Percentiles rank a stretch among this genome's conserved stretches.
Evolutionary conservation across 2,888 invertebrate genomes (phyloP).

Genomic region (Synergus laeviventris): DNA sequence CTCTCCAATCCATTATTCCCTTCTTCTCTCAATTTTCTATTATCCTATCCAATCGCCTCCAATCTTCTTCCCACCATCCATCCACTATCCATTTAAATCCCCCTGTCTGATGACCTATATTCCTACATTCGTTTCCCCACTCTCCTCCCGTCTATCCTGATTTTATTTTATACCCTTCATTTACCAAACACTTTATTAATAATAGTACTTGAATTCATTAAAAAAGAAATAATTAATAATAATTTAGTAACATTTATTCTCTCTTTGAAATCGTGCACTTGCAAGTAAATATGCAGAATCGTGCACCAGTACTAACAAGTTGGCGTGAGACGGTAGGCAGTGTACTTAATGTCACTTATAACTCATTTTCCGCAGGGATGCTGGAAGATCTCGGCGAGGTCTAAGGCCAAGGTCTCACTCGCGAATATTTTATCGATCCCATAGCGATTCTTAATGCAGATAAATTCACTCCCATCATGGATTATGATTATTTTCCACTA

Average conservation of each 20-base stretch:
- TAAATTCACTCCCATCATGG: conserved; percentile 3
- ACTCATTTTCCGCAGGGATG: conserved; percentile 35
- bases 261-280: conserved; percentile 21
- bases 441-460: conserved; percentile 28
- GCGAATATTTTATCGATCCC: conserved; percentile 28
- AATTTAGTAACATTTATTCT: background rate
- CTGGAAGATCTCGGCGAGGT: conserved; percentile 16
- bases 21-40: too few relatives aligned
- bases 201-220: too few relatives aligned
- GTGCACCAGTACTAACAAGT: conserved; percentile 15
- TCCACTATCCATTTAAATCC: too few relatives aligned
- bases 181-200: too few relatives aligned
- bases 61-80: too few relatives aligned
- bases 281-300: background rate
- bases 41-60: too few relatives aligned
- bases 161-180: too few relatives aligned
- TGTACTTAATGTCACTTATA: conserved; percentile 34
- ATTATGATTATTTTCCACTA: conserved; percentile 23
- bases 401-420: conserved; percentile 20
- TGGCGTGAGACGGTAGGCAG: conserved; percentile 37
- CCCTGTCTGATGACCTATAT: too few relatives aligned
- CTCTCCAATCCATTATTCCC: too few relatives aligned
- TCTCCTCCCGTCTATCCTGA: too few relatives aligned
- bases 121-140: too few relatives aligned
- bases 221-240: background rate